Conservation (phyloP, 2,797 vertebrate genomes). For the Poecilia velifera region DNA sequence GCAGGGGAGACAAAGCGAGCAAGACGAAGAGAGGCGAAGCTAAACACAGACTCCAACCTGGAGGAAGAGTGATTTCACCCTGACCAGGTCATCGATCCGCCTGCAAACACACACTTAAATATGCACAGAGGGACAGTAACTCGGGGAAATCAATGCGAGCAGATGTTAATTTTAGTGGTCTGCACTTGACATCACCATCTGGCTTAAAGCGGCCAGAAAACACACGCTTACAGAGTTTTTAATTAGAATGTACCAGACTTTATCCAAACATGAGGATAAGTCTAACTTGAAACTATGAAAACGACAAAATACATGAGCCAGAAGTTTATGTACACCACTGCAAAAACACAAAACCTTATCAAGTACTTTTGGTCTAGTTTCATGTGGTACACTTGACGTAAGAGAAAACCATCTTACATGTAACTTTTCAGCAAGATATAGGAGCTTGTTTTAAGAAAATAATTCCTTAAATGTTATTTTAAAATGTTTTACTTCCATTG, state of each 20-base stretch:
- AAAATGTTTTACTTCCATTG: no score
- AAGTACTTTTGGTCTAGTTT: no score
- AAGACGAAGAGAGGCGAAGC: slow-evolving; percentile 22
- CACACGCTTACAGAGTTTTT: slow-evolving; percentile 19
- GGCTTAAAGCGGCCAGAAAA: slow-evolving; percentile 35
- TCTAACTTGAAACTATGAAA: neutral
- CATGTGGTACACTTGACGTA: no score
- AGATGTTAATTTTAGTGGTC: slow-evolving; percentile 47
- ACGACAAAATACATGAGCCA: neutral
- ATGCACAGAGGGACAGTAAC: slow-evolving; percentile 1
- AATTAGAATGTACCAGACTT: slow-evolving; percentile 6
- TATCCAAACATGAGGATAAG: neutral
- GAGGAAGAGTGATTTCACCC: slow-evolving; percentile 43
- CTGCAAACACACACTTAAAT: neutral
- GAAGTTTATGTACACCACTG: neutral
- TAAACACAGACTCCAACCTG: slow-evolving; percentile 24
- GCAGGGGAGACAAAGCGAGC: slow-evolving; percentile 15
- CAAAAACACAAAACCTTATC: neutral
- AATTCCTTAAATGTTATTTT: no score
- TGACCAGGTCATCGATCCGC: slow-evolving; percentile 39
- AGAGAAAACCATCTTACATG: no score
- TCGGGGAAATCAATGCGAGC: neutral
- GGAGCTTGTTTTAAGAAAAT: no score
- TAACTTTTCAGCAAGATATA: no score
- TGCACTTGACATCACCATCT: slow-evolving; percentile 60